A percentile compares a stretch with the other conserved stretches of the same genome.
Evolutionary conservation across 2,113 vertebrate species (phyloP).

Genomic region (Syngnathus typhle): DNA sequence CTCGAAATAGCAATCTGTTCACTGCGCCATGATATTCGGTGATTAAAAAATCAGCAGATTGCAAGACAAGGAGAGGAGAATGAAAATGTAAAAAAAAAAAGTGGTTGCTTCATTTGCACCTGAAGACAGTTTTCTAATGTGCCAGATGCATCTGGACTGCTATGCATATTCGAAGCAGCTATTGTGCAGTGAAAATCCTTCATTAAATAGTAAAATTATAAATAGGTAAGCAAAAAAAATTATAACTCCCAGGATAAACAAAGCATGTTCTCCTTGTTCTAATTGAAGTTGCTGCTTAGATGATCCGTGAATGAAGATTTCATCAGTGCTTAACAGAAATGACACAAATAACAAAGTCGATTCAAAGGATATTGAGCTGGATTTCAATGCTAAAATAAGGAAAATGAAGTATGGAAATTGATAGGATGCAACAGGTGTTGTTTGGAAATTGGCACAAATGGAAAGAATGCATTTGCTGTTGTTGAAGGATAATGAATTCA

Average conservation of each 20-base stretch:
- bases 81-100: slow-evolving; percentile 8
- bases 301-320: slow-evolving; percentile 28
- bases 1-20: slow-evolving; percentile 60
- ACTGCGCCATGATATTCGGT: slow-evolving; percentile 69
- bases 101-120: slow-evolving; percentile 31
- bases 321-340: slow-evolving; percentile 21
- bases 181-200: slow-evolving; percentile 27
- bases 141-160: slow-evolving; percentile 20
- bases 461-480: slow-evolving; percentile 25
- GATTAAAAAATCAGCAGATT: slow-evolving; percentile 69
- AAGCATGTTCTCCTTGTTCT: slow-evolving; percentile 18
- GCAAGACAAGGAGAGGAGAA: slow-evolving; percentile 28
- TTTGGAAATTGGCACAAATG: slow-evolving; percentile 27
- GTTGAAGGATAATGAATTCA: slow-evolving; percentile 26
- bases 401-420: slow-evolving; percentile 28
- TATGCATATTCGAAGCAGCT: slow-evolving; percentile 57
- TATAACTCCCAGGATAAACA: slow-evolving; percentile 28
- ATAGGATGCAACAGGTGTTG: slow-evolving; percentile 33
- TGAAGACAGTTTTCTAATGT: slow-evolving; percentile 43
- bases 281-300: slow-evolving; percentile 28
- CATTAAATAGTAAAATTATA: slow-evolving; percentile 29
- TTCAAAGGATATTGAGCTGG: slow-evolving; percentile 15
- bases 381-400: slow-evolving; percentile 19
- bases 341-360: slow-evolving; percentile 31
- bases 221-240: slow-evolving; percentile 42